Conservation (phyloP, 2,888 invertebrate species). For the Cheiracanthium punctorium region DNA sequence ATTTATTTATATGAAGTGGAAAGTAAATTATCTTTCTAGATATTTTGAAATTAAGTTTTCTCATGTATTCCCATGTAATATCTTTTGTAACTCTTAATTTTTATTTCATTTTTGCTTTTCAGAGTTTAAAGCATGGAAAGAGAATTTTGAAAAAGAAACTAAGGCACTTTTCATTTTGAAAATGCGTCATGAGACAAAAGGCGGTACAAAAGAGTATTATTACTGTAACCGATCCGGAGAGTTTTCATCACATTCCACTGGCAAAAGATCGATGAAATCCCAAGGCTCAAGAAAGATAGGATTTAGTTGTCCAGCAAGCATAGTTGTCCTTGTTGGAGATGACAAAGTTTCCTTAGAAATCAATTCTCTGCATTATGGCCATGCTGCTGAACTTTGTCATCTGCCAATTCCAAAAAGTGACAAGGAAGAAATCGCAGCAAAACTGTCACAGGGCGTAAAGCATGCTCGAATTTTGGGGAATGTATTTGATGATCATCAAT, state of each 20-base stretch:
- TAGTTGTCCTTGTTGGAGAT: neutral
- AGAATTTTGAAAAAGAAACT: neutral
- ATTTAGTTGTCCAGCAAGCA: neutral
- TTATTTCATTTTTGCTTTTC: neutral
- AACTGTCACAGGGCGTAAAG: neutral
- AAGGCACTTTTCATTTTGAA: neutral
- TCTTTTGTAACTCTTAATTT: no score
- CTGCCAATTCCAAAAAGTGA: neutral
- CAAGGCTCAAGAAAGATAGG: neutral
- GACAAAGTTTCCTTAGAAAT: neutral
- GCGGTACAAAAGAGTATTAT: neutral
- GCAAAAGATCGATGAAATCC: neutral
- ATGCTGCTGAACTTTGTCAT: neutral
- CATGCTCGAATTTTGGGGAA: neutral
- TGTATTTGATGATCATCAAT: neutral
- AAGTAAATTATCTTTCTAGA: no score
- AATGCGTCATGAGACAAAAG: neutral
- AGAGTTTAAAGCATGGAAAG: neutral
- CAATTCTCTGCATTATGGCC: neutral
- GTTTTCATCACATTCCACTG: neutral
- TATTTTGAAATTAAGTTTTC: no score
- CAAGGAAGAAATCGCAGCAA: neutral
- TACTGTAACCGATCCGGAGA: neutral
- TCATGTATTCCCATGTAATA: no score
- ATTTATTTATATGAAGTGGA: no score